A percentile compares a stretch with the other conserved stretches of the same genome.
Evolutionary conservation across 1,140 invertebrate genomes (phyloP).

Genomic region (Euwallacea fornicatus): DNA sequence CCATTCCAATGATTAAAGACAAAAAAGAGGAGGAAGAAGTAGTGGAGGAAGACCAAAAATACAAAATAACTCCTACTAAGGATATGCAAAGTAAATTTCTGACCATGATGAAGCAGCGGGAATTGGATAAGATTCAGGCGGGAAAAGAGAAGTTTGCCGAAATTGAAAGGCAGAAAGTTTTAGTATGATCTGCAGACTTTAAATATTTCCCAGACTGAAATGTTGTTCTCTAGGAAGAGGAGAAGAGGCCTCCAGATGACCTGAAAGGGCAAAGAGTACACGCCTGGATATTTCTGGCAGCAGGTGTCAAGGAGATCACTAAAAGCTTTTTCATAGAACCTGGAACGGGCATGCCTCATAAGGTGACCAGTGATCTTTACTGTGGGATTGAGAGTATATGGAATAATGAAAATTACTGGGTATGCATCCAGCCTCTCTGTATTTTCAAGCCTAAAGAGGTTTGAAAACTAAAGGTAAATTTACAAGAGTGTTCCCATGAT

Average conservation of each 20-base stretch:
- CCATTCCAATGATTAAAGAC: conserved; percentile 42
- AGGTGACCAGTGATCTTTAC: conserved; percentile 65
- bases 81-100: conserved; percentile 68
- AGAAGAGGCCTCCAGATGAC: conserved; percentile 68
- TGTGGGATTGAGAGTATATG: conserved; percentile 81
- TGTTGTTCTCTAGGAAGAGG: conserved; percentile 61
- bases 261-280: conserved; percentile 76
- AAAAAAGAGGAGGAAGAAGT: conserved; percentile 45
- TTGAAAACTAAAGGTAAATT: conserved; percentile 58
- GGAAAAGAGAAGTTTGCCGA: conserved; percentile 51
- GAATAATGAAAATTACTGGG: conserved; percentile 88
- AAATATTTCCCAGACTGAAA: background rate
- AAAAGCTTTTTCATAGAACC: conserved; percentile 82
- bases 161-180: conserved; percentile 53
- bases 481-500: conserved; percentile 61
- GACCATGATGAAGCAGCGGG: conserved; percentile 59
- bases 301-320: conserved; percentile 59
- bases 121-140: conserved; percentile 55
- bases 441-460: background rate
- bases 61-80: conserved; percentile 61
- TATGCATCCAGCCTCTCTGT: conserved; percentile 43
- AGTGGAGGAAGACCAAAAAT: conserved; percentile 54
- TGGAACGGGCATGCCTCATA: conserved; percentile 67
- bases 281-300: conserved; percentile 77
- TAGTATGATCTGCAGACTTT: conserved; percentile 31